These are phyloP conservation scores for Microcebus ravelobensis DNA, from an alignment of 2,113 vertebrate genomes.

Conservation along the genomic window DNA sequence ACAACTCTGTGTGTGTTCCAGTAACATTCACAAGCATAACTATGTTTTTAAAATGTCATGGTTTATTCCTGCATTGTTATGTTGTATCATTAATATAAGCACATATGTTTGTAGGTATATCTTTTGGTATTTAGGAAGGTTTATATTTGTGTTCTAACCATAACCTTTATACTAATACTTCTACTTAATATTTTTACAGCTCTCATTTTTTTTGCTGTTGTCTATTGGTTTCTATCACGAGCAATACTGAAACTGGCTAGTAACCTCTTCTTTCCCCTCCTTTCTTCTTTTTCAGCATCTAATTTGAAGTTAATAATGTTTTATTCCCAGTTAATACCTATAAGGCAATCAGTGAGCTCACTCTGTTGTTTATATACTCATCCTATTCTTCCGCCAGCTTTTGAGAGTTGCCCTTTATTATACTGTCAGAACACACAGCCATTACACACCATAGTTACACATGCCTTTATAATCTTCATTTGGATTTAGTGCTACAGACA, in stretches of 20 bases:
- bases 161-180: not conserved
- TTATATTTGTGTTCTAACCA: not conserved
- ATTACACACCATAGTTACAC: not conserved
- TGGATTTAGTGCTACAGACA: not conserved
- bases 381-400: not conserved
- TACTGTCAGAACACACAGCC: not conserved
- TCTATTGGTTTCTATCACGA: not conserved
- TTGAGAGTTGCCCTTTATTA: not conserved
- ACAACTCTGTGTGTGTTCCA: not conserved
- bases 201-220: not conserved
- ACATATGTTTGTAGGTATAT: not conserved
- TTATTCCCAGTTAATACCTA: not conserved
- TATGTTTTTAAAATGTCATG: not conserved
- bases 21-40: not conserved
- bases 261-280: not conserved
- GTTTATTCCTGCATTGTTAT: not conserved
- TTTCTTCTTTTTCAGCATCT: not conserved
- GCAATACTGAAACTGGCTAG: not conserved
- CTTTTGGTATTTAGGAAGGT: not conserved
- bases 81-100: not conserved
- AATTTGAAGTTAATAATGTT: not conserved
- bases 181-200: not conserved
- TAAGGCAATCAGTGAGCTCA: not conserved
- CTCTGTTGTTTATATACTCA: not conserved
- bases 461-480: not conserved